These are phyloP conservation scores for Listronotus oregonensis DNA, from an alignment of 1,140 invertebrate species.

Conservation along the genomic window DNA sequence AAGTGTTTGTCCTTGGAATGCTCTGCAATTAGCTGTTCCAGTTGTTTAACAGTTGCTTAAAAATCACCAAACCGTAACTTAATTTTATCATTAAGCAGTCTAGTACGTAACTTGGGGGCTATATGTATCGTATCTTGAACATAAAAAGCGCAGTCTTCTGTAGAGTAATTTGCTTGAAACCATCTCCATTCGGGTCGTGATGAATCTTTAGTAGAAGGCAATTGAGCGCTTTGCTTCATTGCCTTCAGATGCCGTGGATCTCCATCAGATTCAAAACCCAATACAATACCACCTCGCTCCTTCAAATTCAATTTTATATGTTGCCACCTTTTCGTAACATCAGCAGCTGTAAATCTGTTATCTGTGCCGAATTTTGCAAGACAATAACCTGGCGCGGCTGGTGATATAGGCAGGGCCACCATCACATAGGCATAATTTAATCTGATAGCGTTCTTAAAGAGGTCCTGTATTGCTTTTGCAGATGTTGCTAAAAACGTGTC, in stretches of 20 bases:
- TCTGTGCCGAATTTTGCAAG: conserved; percentile 26
- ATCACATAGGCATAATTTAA: too few relatives aligned
- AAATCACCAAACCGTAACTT: too few relatives aligned
- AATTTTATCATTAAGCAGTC: conserved; percentile 19
- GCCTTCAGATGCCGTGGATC: conserved; percentile 30
- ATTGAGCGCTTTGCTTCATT: conserved; percentile 4
- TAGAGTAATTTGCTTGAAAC: conserved; percentile 7
- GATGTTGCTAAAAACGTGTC: conserved; percentile 14
- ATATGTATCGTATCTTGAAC: conserved; percentile 30
- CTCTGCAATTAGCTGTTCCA: too few relatives aligned
- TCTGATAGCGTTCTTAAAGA: too few relatives aligned
- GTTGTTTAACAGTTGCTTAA: too few relatives aligned
- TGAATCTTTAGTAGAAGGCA: neutral
- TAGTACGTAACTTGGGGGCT: conserved; percentile 22
- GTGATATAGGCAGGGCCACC: too few relatives aligned
- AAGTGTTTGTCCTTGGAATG: too few relatives aligned
- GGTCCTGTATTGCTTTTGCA: conserved; percentile 5
- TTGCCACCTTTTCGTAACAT: conserved; percentile 24
- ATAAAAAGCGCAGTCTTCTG: conserved; percentile 3
- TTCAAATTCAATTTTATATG: neutral
- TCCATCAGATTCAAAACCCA: conserved; percentile 33
- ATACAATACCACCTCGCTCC: conserved; percentile 11
- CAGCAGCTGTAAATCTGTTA: conserved; percentile 24
- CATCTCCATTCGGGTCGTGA: conserved; percentile 8
- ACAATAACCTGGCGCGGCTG: conserved; percentile 29